Evolutionary conservation across 2,888 invertebrate species (phyloP), one percentile per base, ranked within the genome.

Genomic region (Cantharis rufa): DNA sequence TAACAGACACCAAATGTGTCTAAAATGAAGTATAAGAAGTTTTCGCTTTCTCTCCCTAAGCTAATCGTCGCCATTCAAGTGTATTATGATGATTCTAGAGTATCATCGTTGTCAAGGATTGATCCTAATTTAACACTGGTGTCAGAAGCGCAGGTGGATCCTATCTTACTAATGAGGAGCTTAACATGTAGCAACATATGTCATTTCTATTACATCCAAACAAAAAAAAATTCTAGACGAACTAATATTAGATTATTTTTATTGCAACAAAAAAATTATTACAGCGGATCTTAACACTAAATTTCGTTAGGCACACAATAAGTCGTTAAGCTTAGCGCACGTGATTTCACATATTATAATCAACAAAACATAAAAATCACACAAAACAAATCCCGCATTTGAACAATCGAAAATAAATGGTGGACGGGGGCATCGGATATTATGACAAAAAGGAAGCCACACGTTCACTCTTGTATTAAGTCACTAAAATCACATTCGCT

Each of bases 111-210:
- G 84, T 83, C 83, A 82, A 75, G 81, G 80, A 81, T 81, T 83
- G 80, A 82, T 83, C 83, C 84, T 81, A 84, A 84, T 84, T 84
- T 84, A 83, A 82, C 78, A 80, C 77, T 81, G 79, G 80, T 82
- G 80, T 80, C 79, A 81, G 81, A 79, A 79, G 80, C 82, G 84
- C 86, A 86, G 86, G 86, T 86, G 86, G 84, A 81, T 84, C 83
- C 80, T 83, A 81, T 86, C 84, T 75, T 77, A 72, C 82, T 86
- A 86, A 86, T 85, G 85, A 86, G 86, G 80, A 81, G 82, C 81
- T 84, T 84, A 77, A 68, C 80, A 77, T 48, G 48, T 48, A 48
- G 48, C 48, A 48, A 48, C 48, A 48, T 48, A 48, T 48, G 48
- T 48, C 48, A 48, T 48, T 48, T 48, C 48, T n/a, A 48, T 48